A percentile compares a stretch with the other conserved stretches of the same genome.
Conservation (phyloP, 92 coral and sea anemone species). For the Bergia puertoricense region DNA sequence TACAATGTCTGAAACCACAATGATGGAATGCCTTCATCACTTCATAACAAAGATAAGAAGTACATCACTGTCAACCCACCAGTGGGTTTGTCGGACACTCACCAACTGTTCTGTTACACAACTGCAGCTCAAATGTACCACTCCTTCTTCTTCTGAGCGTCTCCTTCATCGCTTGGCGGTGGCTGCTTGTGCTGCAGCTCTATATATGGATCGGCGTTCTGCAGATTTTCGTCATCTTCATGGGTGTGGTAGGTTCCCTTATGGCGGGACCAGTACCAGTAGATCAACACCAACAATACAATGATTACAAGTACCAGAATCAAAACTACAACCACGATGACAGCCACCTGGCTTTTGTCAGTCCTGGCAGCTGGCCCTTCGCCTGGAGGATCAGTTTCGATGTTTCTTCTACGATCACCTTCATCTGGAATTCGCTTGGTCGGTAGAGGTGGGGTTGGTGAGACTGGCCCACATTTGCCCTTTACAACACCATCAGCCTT, state of each 20-base stretch:
- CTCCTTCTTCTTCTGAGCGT: slow-evolving; percentile 75
- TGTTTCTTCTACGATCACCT: not conserved
- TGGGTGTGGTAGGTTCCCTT: slow-evolving; percentile 95
- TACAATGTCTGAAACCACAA: not conserved
- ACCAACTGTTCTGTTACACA: not conserved
- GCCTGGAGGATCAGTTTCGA: slow-evolving; percentile 42
- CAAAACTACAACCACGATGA: slow-evolving; percentile 66
- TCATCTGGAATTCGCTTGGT: slow-evolving; percentile 67
- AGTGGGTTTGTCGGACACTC: slow-evolving; percentile 3
- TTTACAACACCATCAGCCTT: not conserved
- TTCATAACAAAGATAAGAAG: not conserved
- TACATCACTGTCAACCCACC: not conserved
- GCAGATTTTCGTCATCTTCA: slow-evolving; percentile 73
- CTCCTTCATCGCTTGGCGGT: slow-evolving; percentile 36
- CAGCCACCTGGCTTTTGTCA: slow-evolving; percentile 67
- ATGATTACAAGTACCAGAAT: slow-evolving; percentile 64
- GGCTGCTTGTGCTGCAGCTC: slow-evolving; percentile 61
- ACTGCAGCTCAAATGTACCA: slow-evolving; percentile 66
- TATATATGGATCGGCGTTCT: slow-evolving; percentile 71
- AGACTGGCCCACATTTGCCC: slow-evolving; percentile 66
- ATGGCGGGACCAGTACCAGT: slow-evolving; percentile 89
- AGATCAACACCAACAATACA: slow-evolving; percentile 66
- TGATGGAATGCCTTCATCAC: not conserved
- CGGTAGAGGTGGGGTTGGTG: slow-evolving; percentile 64
- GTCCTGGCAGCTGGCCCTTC: slow-evolving; percentile 39